These are phyloP conservation scores for Chelon auratus DNA, from an alignment of 2,797 vertebrate species.

Conservation along the genomic window DNA sequence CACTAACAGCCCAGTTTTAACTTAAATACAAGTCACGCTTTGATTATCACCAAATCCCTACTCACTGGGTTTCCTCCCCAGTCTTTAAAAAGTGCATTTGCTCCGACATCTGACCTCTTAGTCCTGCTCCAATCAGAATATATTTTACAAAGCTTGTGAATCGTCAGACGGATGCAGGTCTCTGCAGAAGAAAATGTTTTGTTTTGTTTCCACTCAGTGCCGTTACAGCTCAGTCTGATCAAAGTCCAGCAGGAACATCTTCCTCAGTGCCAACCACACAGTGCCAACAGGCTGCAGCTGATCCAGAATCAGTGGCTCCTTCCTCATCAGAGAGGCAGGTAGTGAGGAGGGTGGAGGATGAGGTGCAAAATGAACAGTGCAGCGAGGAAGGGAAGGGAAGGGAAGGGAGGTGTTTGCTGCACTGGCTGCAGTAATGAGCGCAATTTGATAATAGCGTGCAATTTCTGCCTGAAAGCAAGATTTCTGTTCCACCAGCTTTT, in stretches of 20 bases:
- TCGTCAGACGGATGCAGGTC: neutral
- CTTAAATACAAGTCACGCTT: neutral
- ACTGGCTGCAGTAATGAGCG: slow-evolving; percentile 44
- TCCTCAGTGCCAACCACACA: slow-evolving; percentile 74
- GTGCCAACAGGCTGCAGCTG: slow-evolving; percentile 68
- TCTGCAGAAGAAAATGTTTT: neutral
- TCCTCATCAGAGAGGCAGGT: neutral
- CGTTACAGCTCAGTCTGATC: slow-evolving; percentile 66
- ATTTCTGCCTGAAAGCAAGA: slow-evolving; percentile 61
- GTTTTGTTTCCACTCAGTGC: slow-evolving; percentile 67
- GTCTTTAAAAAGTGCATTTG: slow-evolving; percentile 4
- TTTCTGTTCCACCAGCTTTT: slow-evolving; percentile 11
- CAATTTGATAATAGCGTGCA: slow-evolving; percentile 69
- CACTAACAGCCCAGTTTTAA: neutral
- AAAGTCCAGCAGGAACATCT: slow-evolving; percentile 48
- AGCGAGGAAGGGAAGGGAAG: neutral
- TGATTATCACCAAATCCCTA: slow-evolving; percentile 19
- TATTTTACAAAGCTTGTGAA: neutral
- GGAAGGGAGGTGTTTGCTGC: slow-evolving; percentile 16
- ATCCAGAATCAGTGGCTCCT: slow-evolving; percentile 55
- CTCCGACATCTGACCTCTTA: slow-evolving; percentile 33
- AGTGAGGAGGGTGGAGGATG: neutral
- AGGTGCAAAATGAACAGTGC: neutral
- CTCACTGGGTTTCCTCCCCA: slow-evolving; percentile 32
- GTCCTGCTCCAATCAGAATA: slow-evolving; percentile 37